phyloP scores from a whole-genome alignment of 1,140 invertebrate species.

The Drosophila novamexicana region DNA sequence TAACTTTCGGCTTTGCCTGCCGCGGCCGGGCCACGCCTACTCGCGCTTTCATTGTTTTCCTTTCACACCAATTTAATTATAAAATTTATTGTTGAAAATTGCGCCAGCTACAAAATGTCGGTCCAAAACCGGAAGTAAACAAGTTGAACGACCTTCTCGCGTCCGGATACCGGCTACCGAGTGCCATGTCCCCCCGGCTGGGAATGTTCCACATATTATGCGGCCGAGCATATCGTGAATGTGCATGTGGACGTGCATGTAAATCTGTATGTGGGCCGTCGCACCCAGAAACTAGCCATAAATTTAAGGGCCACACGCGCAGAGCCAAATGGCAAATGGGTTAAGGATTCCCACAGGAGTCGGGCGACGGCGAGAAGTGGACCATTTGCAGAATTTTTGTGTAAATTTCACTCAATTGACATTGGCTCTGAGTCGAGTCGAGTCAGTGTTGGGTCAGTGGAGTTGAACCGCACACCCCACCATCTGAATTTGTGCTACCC shows the following conservation, averaged over 20 bases:
- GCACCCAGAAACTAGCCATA: conserved; percentile 71
- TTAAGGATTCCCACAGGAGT: conserved; percentile 34
- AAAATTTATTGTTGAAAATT: conserved; percentile 78
- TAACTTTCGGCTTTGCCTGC: conserved; percentile 74
- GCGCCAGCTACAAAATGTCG: conserved; percentile 72
- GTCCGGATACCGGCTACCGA: neutral
- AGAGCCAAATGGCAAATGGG: conserved; percentile 55
- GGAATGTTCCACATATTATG: conserved; percentile 78
- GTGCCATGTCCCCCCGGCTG: conserved; percentile 26
- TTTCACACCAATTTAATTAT: conserved; percentile 76
- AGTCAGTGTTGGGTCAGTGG: neutral
- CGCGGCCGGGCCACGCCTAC: conserved; percentile 1
- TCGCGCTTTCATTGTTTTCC: conserved; percentile 38
- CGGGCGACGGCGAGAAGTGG: neutral
- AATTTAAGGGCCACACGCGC: conserved; percentile 61
- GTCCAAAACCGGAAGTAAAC: conserved; percentile 69
- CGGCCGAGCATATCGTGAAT: conserved; percentile 44
- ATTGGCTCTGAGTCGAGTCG: conserved; percentile 37
- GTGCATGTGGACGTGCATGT: conserved; percentile 4
- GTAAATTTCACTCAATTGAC: conserved; percentile 81
- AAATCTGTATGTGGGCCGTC: conserved; percentile 45
- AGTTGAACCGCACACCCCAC: too few species aligned
- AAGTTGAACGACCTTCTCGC: conserved; percentile 70
- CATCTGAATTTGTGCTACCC: conserved; percentile 30
- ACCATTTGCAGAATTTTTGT: conserved; percentile 53